Evolutionary conservation across 2,797 vertebrate species (phyloP).

Genomic region (Myotis daubentonii): DNA sequence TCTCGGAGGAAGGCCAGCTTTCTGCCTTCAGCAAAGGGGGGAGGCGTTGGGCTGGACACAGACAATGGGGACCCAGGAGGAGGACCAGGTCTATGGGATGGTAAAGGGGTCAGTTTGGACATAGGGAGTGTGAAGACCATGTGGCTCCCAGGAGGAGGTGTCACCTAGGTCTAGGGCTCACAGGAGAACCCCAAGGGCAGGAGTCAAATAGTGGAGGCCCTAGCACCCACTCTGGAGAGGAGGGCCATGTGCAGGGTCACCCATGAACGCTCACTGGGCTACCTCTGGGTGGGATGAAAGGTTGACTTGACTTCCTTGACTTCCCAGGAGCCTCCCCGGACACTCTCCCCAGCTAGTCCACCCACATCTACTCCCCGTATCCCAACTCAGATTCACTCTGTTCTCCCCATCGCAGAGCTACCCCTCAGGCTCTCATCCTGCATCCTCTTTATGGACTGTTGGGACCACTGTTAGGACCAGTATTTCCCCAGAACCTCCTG

Average conservation of each 20-base stretch:
- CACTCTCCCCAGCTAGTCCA: background rate
- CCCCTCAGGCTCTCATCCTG: background rate
- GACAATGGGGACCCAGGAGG: background rate
- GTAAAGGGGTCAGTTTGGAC: background rate
- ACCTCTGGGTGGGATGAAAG: background rate
- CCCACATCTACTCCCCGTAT: background rate
- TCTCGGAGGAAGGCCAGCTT: background rate
- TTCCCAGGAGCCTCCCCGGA: background rate
- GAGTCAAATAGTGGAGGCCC: background rate
- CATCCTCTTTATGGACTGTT: background rate
- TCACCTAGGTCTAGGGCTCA: background rate
- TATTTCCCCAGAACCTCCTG: background rate
- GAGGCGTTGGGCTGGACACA: background rate
- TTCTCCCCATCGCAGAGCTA: background rate
- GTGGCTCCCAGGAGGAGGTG: background rate
- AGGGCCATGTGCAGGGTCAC: background rate
- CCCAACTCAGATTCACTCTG: background rate
- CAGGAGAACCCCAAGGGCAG: background rate
- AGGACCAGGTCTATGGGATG: background rate
- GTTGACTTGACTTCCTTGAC: background rate
- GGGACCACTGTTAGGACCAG: background rate
- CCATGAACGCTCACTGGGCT: too few relatives aligned
- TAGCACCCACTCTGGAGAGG: background rate
- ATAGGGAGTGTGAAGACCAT: background rate
- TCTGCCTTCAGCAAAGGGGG: background rate